These are phyloP conservation scores for Drosophila mimica DNA, from an alignment of 2,888 invertebrate genomes.

Conservation along the genomic window DNA sequence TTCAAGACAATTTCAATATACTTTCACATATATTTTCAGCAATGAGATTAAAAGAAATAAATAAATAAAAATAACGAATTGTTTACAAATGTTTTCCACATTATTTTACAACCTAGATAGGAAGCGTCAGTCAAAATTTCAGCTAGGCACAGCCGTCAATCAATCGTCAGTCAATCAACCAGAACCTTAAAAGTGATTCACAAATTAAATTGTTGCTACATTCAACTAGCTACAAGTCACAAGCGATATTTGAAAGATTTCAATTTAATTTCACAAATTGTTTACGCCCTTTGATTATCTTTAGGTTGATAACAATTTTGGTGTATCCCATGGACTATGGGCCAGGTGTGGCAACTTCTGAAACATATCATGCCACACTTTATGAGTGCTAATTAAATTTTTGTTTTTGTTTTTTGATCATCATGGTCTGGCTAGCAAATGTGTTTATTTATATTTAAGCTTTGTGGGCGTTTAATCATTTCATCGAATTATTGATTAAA, in stretches of 20 bases:
- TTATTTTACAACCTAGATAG: background rate
- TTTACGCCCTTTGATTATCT: background rate
- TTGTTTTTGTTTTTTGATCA: constrained; percentile 10
- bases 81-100: background rate
- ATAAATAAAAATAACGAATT: background rate
- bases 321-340: constrained; percentile 13
- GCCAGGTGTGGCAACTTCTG: constrained; percentile 41
- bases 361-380: constrained; percentile 29
- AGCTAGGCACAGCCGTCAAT: background rate
- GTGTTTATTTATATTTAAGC: background rate
- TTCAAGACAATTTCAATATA: background rate
- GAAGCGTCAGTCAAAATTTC: background rate
- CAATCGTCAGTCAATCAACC: background rate
- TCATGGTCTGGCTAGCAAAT: background rate
- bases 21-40: no score
- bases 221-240: background rate
- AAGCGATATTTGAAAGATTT: background rate
- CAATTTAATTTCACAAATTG: background rate
- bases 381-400: constrained; percentile 16
- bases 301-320: constrained; percentile 15
- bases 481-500: constrained; percentile 5
- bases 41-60: background rate
- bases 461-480: constrained; percentile 5
- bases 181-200: background rate
- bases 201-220: background rate